Conservation (phyloP, 2,797 vertebrate species). For the Poeciliopsis paucimaculata region DNA sequence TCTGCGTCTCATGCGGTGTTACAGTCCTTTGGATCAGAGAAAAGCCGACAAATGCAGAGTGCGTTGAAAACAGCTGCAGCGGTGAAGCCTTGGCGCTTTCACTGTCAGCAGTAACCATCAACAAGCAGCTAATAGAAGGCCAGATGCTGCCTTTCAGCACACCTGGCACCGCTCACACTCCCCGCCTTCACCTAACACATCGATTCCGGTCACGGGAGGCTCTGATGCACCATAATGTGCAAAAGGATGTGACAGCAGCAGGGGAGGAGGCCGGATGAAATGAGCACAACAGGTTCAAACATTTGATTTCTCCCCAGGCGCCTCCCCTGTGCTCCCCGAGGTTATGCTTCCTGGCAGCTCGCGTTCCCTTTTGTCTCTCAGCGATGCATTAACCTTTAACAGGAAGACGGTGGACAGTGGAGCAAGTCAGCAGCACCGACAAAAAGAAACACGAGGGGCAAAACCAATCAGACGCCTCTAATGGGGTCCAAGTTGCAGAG, state of each 20-base stretch:
- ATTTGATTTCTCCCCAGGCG: conserved; percentile 32
- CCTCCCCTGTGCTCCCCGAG: conserved; percentile 14
- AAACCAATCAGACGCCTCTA: conserved; percentile 47
- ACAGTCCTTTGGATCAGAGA: neutral
- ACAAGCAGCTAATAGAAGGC: conserved; percentile 39
- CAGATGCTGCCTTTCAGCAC: conserved; percentile 37
- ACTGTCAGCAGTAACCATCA: conserved; percentile 41
- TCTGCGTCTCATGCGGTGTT: neutral
- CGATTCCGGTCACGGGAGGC: conserved; percentile 4
- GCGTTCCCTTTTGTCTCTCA: conserved; percentile 33
- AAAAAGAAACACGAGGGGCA: conserved; percentile 33
- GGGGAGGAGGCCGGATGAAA: conserved; percentile 25
- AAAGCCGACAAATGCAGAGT: conserved; percentile 2
- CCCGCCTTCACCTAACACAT: conserved; percentile 25
- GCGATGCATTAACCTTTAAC: conserved; percentile 16
- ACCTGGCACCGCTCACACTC: conserved; percentile 32
- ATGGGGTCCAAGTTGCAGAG: conserved; percentile 41
- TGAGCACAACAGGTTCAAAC: conserved; percentile 37
- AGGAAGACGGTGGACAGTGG: conserved; percentile 18
- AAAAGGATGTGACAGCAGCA: conserved; percentile 30
- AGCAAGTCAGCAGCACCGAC: conserved; percentile 35
- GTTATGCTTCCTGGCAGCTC: conserved; percentile 34
- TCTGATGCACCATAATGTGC: conserved; percentile 24
- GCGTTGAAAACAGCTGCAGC: neutral
- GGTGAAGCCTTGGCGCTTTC: conserved; percentile 19